Conservation (phyloP, 2,888 invertebrate species). For the Drosophila borborema region DNA sequence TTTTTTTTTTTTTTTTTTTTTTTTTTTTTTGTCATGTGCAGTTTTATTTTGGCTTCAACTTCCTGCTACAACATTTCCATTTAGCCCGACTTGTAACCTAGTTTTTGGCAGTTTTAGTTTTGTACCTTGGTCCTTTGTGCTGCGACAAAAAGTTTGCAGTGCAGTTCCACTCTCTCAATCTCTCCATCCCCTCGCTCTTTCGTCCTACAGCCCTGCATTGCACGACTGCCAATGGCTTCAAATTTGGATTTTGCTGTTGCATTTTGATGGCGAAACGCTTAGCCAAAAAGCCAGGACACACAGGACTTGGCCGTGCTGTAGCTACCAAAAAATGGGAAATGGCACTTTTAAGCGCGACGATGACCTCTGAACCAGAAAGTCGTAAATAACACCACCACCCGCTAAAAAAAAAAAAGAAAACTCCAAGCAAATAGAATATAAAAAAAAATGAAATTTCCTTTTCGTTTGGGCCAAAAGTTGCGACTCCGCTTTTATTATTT, state of each 20-base stretch:
- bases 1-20: conserved; percentile 45
- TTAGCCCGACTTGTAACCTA: conserved; percentile 71
- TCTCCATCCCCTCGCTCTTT: neutral
- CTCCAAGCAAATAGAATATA: neutral
- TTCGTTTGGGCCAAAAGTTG: conserved; percentile 49
- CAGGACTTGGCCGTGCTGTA: conserved; percentile 20
- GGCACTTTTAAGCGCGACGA: conserved; percentile 80
- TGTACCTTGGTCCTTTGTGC: conserved; percentile 20
- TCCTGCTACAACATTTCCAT: conserved; percentile 76
- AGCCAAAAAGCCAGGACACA: conserved; percentile 38
- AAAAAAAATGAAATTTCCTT: conserved; percentile 60
- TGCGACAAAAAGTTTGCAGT: conserved; percentile 52
- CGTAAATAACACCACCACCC: conserved; percentile 78
- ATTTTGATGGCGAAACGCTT: conserved; percentile 67
- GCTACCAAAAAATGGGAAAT: conserved; percentile 71
- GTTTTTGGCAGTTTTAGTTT: conserved; percentile 66
- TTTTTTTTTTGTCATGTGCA: conserved; percentile 50
- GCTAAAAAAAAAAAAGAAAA: neutral
- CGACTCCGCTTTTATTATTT: conserved; percentile 46
- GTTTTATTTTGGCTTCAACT: conserved; percentile 62
- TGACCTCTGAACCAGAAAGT: conserved; percentile 84
- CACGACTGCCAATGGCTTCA: conserved; percentile 3
- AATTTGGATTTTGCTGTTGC: conserved; percentile 53
- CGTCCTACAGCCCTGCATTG: neutral
- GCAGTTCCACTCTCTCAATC: neutral